These are phyloP conservation scores for Drosophila tristis DNA, from an alignment of 1,140 invertebrate species.

Conservation along the genomic window DNA sequence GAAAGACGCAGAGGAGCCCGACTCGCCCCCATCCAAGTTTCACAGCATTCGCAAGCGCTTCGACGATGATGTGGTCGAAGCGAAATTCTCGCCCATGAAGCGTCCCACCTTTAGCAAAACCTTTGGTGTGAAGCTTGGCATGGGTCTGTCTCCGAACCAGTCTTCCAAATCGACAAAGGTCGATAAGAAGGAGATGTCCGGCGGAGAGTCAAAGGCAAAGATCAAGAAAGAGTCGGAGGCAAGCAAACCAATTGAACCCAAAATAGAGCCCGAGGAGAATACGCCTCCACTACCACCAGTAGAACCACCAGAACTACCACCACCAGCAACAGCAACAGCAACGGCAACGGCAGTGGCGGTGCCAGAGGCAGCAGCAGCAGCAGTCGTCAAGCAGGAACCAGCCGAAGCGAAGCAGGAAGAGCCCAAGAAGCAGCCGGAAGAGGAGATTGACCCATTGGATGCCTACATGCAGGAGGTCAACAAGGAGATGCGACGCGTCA, in stretches of 20 bases:
- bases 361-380: background rate
- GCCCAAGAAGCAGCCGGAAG: slow-evolving; percentile 72
- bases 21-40: slow-evolving; percentile 75
- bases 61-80: slow-evolving; percentile 85
- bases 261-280: slow-evolving; percentile 14
- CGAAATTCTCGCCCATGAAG: slow-evolving; percentile 85
- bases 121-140: slow-evolving; percentile 49
- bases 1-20: slow-evolving; percentile 46
- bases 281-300: too few species aligned
- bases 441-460: slow-evolving; percentile 97
- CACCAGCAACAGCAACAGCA: too few species aligned
- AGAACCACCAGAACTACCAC: too few species aligned
- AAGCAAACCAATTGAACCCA: background rate
- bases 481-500: slow-evolving; percentile 95
- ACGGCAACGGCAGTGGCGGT: too few species aligned
- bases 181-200: background rate
- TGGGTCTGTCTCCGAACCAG: slow-evolving; percentile 29
- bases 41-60: slow-evolving; percentile 85
- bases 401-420: slow-evolving; percentile 30
- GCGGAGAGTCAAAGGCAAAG: slow-evolving; percentile 7
- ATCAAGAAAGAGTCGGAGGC: slow-evolving; percentile 2
- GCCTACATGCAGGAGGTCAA: slow-evolving; percentile 95
- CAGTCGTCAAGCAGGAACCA: slow-evolving; percentile 1
- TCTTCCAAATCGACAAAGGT: slow-evolving; percentile 18
- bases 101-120: slow-evolving; percentile 63